A percentile compares a stretch with the other conserved stretches of the same genome.
Conservation (phyloP, 1,140 invertebrate species). For the Drosophila asahinai region DNA sequence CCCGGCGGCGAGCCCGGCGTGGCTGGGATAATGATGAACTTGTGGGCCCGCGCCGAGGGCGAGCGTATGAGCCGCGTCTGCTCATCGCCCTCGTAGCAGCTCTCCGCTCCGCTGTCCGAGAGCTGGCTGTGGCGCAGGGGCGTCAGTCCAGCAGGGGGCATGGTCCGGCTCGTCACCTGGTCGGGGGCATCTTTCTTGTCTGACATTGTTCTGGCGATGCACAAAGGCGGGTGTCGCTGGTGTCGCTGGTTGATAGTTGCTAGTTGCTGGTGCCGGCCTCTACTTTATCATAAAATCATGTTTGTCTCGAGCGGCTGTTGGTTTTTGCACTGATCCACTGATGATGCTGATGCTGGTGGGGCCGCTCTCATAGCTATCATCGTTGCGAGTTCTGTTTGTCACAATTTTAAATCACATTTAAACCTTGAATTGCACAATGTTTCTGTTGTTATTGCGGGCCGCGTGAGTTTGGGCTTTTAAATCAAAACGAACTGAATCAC, state of each 20-base stretch:
- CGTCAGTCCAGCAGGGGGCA: constrained; percentile 32
- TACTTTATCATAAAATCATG: constrained; percentile 69
- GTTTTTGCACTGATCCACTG: constrained; percentile 42
- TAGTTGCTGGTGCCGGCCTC: constrained; percentile 18
- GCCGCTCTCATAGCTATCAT: constrained; percentile 69
- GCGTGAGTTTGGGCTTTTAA: constrained; percentile 55
- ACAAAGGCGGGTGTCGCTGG: constrained; percentile 25
- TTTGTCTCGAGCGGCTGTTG: constrained; percentile 39
- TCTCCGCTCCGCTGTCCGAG: constrained; percentile 78
- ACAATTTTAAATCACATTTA: constrained; percentile 78
- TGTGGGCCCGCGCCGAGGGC: constrained; percentile 69
- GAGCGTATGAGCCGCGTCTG: constrained; percentile 70
- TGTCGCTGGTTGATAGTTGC: constrained; percentile 13
- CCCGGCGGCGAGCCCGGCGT: constrained; percentile 51
- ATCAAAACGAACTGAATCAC: constrained; percentile 63
- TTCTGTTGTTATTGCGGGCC: constrained; percentile 48
- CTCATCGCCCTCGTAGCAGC: constrained; percentile 73
- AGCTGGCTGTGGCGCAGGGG: constrained; percentile 70
- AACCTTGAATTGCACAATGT: constrained; percentile 65
- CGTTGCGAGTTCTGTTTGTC: constrained; percentile 51
- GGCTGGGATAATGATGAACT: constrained; percentile 81
- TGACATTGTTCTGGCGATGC: constrained; percentile 40
- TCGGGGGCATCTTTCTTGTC: constrained; percentile 45
- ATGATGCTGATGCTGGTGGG: constrained; percentile 19
- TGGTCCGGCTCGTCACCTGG: constrained; percentile 40